Evolutionary conservation across 2,797 vertebrate species (phyloP).

Genomic region (Podargus strigoides): DNA sequence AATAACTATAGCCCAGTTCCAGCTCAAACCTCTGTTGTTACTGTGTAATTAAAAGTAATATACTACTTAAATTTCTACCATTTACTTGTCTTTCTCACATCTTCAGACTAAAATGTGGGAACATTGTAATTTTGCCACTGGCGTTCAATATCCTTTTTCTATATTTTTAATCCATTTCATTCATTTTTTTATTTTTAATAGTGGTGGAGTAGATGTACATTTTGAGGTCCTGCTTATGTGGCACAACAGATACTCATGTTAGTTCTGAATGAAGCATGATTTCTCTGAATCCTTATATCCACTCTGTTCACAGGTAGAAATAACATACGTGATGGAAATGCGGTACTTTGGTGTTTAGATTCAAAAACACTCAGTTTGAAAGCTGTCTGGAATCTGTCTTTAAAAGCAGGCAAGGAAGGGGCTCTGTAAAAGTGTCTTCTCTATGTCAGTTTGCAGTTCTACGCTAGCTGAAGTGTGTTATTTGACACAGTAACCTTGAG

Average conservation of each 20-base stretch:
- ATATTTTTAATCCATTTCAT: neutral
- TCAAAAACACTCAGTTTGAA: neutral
- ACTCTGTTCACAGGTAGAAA: neutral
- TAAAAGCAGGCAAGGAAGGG: neutral
- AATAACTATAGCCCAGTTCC: neutral
- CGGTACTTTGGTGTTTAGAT: neutral
- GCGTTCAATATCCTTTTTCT: neutral
- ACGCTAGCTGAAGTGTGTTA: neutral
- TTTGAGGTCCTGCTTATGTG: neutral
- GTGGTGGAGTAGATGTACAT: neutral
- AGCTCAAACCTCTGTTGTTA: neutral
- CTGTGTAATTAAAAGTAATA: neutral
- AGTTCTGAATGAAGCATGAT: neutral
- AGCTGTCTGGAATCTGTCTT: neutral
- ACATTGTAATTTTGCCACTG: neutral
- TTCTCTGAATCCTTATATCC: neutral
- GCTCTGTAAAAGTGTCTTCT: neutral
- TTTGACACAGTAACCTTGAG: constrained; percentile 27
- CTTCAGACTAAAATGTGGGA: neutral
- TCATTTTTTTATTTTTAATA: neutral
- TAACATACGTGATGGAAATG: neutral
- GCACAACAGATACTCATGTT: neutral
- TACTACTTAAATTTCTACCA: neutral
- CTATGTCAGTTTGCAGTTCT: neutral
- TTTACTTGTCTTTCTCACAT: neutral